phyloP scores from a whole-genome alignment of 2,113 vertebrate genomes.

The Acanthisitta chloris region DNA sequence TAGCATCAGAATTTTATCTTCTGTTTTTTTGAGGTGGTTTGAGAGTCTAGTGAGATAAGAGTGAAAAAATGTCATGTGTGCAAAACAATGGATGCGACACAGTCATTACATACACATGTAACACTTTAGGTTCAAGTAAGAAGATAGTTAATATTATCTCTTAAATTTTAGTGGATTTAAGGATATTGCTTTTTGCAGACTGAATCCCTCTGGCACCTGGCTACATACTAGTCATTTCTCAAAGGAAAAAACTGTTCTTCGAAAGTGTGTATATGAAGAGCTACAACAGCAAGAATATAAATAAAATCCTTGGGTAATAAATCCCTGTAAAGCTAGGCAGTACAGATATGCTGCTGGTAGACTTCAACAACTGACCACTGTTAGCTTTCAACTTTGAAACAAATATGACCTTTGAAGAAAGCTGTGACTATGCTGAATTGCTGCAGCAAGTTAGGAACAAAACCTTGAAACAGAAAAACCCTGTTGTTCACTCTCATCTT shows the following conservation, averaged over 20 bases:
- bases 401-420: background rate
- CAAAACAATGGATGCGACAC: background rate
- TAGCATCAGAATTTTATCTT: background rate
- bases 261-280: background rate
- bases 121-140: background rate
- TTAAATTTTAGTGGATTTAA: background rate
- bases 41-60: background rate
- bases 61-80: background rate
- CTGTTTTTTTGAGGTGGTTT: background rate
- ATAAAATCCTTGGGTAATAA: background rate
- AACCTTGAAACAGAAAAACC: background rate
- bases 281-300: background rate
- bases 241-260: background rate
- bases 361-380: background rate
- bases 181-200: background rate
- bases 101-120: background rate
- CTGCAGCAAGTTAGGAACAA: background rate
- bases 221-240: background rate
- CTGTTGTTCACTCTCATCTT: background rate
- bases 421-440: background rate
- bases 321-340: background rate
- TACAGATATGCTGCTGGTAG: background rate
- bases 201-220: background rate
- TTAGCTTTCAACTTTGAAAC: background rate
- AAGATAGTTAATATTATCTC: background rate